Conservation (phyloP, 2,797 vertebrate species). For the Thripadectes ignobilis region DNA sequence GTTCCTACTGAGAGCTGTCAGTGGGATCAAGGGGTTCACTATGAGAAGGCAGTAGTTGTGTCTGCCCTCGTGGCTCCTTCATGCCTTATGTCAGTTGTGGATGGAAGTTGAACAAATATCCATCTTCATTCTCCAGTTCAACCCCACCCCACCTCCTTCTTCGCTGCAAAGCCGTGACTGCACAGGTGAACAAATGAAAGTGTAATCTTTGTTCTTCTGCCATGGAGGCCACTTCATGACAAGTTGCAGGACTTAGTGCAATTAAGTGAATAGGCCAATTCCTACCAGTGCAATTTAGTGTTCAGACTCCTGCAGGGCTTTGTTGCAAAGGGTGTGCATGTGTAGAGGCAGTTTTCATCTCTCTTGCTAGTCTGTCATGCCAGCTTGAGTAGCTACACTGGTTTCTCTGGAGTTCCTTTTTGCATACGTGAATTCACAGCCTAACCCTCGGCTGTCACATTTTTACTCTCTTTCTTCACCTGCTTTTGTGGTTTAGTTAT, state of each 20-base stretch:
- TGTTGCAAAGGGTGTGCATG: background rate
- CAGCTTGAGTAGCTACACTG: background rate
- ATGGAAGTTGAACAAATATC: slow-evolving; percentile 57
- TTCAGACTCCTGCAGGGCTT: background rate
- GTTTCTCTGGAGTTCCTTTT: background rate
- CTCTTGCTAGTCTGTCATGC: background rate
- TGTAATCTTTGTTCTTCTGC: background rate
- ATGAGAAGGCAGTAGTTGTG: slow-evolving; percentile 44
- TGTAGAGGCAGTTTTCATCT: background rate
- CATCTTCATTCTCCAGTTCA: background rate
- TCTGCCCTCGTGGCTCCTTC: slow-evolving; percentile 54
- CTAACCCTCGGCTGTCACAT: background rate
- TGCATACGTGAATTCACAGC: background rate
- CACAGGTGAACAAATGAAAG: background rate
- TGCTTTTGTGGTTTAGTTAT: slow-evolving; percentile 5
- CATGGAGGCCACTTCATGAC: background rate
- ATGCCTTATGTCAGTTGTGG: slow-evolving; percentile 32
- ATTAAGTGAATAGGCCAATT: background rate
- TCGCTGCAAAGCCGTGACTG: background rate
- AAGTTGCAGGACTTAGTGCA: background rate
- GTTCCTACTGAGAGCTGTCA: slow-evolving; percentile 67
- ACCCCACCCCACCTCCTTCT: background rate
- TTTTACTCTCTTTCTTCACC: background rate
- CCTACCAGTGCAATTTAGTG: background rate
- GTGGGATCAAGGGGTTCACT: slow-evolving; percentile 64